Evolutionary conservation across 1,140 invertebrate genomes (phyloP).

Genomic region (Harpegnathos saltator): DNA sequence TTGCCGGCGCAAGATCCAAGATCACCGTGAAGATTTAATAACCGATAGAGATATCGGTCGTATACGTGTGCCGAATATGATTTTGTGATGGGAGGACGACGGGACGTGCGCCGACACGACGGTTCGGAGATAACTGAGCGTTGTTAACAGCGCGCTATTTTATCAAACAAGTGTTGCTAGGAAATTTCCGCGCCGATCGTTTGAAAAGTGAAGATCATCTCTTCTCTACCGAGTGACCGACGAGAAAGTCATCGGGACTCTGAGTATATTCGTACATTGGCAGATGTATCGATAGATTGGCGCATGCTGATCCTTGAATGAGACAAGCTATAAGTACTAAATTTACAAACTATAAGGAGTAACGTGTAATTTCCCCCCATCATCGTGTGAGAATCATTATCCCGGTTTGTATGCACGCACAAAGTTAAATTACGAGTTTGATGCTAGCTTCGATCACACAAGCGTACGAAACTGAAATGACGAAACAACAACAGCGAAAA

Average conservation of each 20-base stretch:
- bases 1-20: slow-evolving; percentile 8
- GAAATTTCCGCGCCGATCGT: slow-evolving; percentile 3
- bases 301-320: too few species aligned
- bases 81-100: slow-evolving; percentile 32
- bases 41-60: slow-evolving; percentile 56
- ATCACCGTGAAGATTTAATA: slow-evolving; percentile 56
- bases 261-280: too few species aligned
- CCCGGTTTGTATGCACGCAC: too few species aligned
- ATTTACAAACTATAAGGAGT: too few species aligned
- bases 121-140: slow-evolving; percentile 43
- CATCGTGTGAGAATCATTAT: too few species aligned
- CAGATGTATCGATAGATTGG: too few species aligned
- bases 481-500: too few species aligned
- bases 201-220: slow-evolving; percentile 44
- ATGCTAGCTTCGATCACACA: too few species aligned
- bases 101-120: background rate
- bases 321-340: too few species aligned
- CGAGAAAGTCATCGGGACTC: background rate
- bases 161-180: slow-evolving; percentile 30
- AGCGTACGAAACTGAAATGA: too few species aligned
- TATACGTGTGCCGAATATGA: slow-evolving; percentile 58
- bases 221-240: background rate
- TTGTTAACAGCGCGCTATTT: slow-evolving; percentile 47
- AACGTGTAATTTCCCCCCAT: too few species aligned
- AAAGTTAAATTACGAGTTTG: too few species aligned